Conservation (phyloP, 1,140 invertebrate species). For the Mylabris phalerata region DNA sequence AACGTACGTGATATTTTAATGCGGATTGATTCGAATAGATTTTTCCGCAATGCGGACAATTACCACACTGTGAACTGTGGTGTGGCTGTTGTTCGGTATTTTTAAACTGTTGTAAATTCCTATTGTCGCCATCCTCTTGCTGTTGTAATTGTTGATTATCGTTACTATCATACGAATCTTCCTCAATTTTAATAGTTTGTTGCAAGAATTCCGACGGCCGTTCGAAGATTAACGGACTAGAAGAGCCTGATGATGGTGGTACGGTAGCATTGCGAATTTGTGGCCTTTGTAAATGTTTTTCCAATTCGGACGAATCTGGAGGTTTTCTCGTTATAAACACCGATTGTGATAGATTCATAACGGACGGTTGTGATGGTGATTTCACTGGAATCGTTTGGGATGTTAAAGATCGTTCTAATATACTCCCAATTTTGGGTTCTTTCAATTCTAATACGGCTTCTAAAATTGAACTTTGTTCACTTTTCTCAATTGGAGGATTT, state of each 20-base stretch:
- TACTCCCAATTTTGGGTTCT: constrained; percentile 30
- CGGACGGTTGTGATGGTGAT: constrained; percentile 17
- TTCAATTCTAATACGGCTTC: constrained; percentile 35
- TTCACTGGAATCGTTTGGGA: constrained; percentile 29
- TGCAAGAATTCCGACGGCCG: constrained; percentile 29
- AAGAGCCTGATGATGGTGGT: constrained; percentile 26
- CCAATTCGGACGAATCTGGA: constrained; percentile 22
- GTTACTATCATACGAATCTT: constrained; percentile 14
- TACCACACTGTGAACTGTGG: constrained; percentile 53
- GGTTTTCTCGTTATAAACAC: constrained; percentile 32
- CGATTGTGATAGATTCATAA: constrained; percentile 19
- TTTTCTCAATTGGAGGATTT: constrained; percentile 20
- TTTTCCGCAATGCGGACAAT: constrained; percentile 60
- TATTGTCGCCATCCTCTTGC: constrained; percentile 15
- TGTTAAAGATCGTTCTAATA: constrained; percentile 38
- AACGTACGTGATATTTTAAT: constrained; percentile 59
- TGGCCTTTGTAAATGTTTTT: too few relatives aligned
- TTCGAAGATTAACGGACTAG: constrained; percentile 29
- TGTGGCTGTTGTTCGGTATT: constrained; percentile 36
- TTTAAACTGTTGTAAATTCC: constrained; percentile 9
- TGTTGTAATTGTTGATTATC: constrained; percentile 3
- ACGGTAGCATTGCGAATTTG: too few relatives aligned
- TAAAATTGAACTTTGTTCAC: constrained; percentile 33
- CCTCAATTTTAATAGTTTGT: constrained; percentile 30
- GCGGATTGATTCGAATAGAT: constrained; percentile 54